Percentiles rank a stretch among this genome's conserved stretches.
Evolutionary conservation across 2,113 vertebrate species (phyloP).

Genomic region (Otis tarda): DNA sequence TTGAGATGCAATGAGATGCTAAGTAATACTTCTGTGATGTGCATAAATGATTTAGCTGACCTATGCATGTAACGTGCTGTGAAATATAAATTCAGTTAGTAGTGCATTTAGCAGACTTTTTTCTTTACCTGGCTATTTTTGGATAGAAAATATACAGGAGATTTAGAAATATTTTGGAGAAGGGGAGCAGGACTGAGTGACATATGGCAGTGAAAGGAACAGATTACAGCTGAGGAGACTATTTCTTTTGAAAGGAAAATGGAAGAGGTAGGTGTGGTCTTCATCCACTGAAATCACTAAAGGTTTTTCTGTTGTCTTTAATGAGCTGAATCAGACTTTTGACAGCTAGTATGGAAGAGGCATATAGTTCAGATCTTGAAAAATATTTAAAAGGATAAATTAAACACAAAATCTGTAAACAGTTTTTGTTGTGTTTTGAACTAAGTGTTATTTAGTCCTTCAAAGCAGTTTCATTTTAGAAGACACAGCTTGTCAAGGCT

Average conservation of each 20-base stretch:
- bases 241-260: not conserved
- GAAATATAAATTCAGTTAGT: not conserved
- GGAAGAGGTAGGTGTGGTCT: not conserved
- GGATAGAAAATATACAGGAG: not conserved
- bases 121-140: not conserved
- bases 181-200: not conserved
- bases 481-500: not conserved
- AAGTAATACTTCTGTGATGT: not conserved
- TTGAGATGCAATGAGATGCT: not conserved
- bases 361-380: not conserved
- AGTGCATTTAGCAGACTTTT: not conserved
- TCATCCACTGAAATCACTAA: not conserved
- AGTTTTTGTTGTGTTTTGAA: not conserved
- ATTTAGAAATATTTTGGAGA: not conserved
- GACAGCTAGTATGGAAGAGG: not conserved
- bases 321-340: not conserved
- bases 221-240: not conserved
- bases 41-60: not conserved
- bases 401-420: not conserved
- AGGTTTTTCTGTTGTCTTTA: not conserved
- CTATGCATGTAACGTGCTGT: not conserved
- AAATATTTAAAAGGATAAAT: not conserved
- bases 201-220: not conserved
- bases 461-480: not conserved
- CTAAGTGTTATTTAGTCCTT: conserved; percentile 2